Conservation (phyloP, 2,888 invertebrate species). For the Emesis castigata region DNA sequence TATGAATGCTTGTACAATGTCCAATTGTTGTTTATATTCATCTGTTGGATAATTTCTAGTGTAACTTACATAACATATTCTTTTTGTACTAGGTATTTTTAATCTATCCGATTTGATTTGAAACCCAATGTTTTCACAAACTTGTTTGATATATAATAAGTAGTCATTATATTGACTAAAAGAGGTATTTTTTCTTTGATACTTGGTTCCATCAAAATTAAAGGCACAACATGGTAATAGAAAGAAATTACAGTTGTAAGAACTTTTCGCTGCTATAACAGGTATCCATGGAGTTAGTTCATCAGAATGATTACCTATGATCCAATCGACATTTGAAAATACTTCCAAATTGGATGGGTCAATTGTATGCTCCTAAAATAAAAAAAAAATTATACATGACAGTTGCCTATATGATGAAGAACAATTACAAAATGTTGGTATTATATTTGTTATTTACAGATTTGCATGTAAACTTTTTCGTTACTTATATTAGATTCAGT, state of each 20-base stretch:
- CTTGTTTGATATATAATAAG: constrained; percentile 89
- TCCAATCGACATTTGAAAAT: constrained; percentile 95
- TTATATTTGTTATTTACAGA: too few relatives aligned
- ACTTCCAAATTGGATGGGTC: constrained; percentile 90
- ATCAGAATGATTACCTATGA: constrained; percentile 99
- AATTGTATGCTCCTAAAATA: constrained; percentile 90
- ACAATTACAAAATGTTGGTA: too few relatives aligned
- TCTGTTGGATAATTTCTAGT: constrained; percentile 80
- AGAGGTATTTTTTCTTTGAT: constrained; percentile 91
- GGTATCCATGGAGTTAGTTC: constrained; percentile 99
- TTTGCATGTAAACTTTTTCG: too few relatives aligned
- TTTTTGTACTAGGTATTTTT: constrained; percentile 98
- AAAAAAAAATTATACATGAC: too few relatives aligned
- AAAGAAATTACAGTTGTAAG: constrained; percentile 94
- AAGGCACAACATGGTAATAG: constrained; percentile 98
- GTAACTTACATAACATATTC: constrained; percentile 93
- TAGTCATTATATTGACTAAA: constrained; percentile 95
- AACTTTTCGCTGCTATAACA: constrained; percentile 95
- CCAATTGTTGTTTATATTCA: constrained; percentile 77
- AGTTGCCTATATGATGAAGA: too few relatives aligned
- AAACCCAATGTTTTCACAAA: constrained; percentile 94
- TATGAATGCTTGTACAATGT: constrained; percentile 83
- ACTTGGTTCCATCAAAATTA: constrained; percentile 96
- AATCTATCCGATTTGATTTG: constrained; percentile 93
- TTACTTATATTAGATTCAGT: too few relatives aligned